phyloP scores from a whole-genome alignment of 2,888 invertebrate genomes.

The Lasius fuliginosus region DNA sequence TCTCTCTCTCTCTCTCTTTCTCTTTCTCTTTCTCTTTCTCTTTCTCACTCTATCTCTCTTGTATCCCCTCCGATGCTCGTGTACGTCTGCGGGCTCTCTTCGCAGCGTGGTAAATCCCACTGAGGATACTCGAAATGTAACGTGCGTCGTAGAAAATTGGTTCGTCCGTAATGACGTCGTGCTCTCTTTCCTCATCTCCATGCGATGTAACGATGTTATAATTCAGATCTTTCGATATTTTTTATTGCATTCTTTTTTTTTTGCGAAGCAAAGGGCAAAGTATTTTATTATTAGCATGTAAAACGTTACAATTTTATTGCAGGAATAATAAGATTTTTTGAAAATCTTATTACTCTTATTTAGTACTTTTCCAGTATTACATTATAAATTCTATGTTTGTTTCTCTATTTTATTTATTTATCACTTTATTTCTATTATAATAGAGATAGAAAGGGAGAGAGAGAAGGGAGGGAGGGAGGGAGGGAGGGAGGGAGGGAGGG shows the following conservation, averaged over 20 bases:
- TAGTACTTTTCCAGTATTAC: background rate
- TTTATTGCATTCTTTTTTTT: background rate
- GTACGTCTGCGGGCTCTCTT: slow-evolving; percentile 12
- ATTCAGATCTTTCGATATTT: slow-evolving; percentile 1
- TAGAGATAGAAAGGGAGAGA: too few species aligned
- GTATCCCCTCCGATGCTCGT: slow-evolving; percentile 18
- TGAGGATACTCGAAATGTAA: slow-evolving; percentile 60
- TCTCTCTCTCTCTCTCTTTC: background rate
- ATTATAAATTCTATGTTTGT: background rate
- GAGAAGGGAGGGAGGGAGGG: too few species aligned
- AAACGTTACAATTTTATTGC: background rate
- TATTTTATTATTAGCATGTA: background rate
- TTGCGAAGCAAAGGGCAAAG: background rate
- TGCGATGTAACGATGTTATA: slow-evolving; percentile 15
- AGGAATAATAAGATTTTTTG: background rate
- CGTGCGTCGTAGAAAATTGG: slow-evolving; percentile 61
- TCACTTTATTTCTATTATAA: background rate
- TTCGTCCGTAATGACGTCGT: slow-evolving; percentile 59
- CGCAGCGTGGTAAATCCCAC: slow-evolving; percentile 54
- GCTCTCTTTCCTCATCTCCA: slow-evolving; percentile 16
- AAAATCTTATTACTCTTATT: background rate
- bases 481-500: too few species aligned
- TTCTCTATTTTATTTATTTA: slow-evolving; percentile 10
- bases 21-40: too few species aligned
- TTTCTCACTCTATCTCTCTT: slow-evolving; percentile 12